Evolutionary conservation across 2,888 invertebrate genomes (phyloP).

Genomic region (Caenorhabditis wallacei): DNA sequence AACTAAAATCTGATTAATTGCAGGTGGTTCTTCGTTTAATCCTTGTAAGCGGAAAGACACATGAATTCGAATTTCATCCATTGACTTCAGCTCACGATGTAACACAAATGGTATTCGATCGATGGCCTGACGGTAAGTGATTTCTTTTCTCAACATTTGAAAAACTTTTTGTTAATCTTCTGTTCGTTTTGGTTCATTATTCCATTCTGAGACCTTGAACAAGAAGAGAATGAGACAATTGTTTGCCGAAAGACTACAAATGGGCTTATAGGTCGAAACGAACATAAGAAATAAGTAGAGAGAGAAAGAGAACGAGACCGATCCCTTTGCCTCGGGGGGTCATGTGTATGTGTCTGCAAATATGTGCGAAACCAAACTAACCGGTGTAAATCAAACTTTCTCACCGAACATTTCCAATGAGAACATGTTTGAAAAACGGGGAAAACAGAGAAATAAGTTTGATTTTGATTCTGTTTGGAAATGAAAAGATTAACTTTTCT

Average conservation of each 20-base stretch:
- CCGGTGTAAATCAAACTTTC: conserved; percentile 26
- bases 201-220: neutral
- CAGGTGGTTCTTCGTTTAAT: conserved; percentile 99
- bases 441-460: neutral
- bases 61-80: conserved; percentile 98
- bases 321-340: conserved; percentile 33
- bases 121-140: conserved; percentile 95
- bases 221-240: conserved; percentile 21
- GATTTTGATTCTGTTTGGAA: neutral
- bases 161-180: conserved; percentile 35
- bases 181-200: conserved; percentile 42
- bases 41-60: conserved; percentile 98
- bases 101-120: conserved; percentile 98
- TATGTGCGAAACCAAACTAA: conserved; percentile 31
- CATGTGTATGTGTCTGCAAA: conserved; percentile 45
- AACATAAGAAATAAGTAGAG: neutral
- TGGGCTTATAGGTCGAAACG: conserved; percentile 31
- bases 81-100: conserved; percentile 98
- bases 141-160: neutral
- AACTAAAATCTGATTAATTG: too few species aligned
- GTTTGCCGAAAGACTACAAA: conserved; percentile 48
- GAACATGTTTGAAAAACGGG: conserved; percentile 5
- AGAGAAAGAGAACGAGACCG: conserved; percentile 1
- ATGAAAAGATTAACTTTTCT: neutral
- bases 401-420: neutral